phyloP scores from a whole-genome alignment of 1,140 invertebrate species.

The Whitmania pigra region DNA sequence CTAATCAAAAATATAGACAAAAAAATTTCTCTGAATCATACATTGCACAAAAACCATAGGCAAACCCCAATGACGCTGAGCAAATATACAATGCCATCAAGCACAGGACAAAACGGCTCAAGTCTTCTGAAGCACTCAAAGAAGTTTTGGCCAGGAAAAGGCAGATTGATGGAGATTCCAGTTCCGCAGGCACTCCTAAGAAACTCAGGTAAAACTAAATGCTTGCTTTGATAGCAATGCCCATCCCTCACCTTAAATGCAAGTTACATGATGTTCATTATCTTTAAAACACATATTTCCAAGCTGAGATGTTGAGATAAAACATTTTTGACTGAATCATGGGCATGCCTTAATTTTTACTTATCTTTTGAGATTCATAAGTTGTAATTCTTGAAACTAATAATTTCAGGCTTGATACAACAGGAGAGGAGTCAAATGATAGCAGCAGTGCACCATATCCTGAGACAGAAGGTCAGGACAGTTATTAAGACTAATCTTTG shows the following conservation, averaged over 20 bases:
- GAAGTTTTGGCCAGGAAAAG: neutral
- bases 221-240: no score
- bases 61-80: slow-evolving; percentile 62
- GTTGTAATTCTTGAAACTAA: no score
- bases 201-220: no score
- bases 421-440: slow-evolving; percentile 19
- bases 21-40: no score
- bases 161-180: no score
- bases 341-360: neutral
- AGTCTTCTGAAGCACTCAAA: slow-evolving; percentile 29
- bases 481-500: neutral
- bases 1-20: slow-evolving; percentile 4
- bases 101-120: slow-evolving; percentile 45
- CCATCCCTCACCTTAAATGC: no score
- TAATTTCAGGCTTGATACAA: no score
- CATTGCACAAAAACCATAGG: slow-evolving; percentile 42
- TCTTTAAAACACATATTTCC: neutral
- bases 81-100: slow-evolving; percentile 59
- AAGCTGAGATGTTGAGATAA: neutral
- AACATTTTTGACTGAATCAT: neutral
- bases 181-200: no score
- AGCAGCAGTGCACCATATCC: slow-evolving; percentile 18
- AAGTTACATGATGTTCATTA: neutral
- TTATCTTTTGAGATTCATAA: neutral
- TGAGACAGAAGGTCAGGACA: slow-evolving; percentile 16